Conservation (phyloP, 2,113 vertebrate species). For the Cinclus cinclus region DNA sequence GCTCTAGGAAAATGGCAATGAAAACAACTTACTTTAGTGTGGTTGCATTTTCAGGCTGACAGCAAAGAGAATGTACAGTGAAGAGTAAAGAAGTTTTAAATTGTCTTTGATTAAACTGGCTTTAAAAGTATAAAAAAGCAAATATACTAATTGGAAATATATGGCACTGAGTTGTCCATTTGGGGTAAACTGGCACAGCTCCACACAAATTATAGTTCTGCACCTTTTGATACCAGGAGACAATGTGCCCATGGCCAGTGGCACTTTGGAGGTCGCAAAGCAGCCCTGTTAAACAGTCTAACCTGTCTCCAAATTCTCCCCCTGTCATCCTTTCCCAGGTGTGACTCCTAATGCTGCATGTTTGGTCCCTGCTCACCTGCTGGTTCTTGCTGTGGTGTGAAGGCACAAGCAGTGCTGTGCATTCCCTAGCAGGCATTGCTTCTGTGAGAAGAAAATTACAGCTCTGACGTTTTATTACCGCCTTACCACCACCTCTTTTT, state of each 20-base stretch:
- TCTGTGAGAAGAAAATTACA: slow-evolving; percentile 52
- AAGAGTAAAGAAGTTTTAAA: not conserved
- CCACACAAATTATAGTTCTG: not conserved
- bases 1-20: not conserved
- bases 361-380: rapidly evolving
- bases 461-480: slow-evolving; percentile 45
- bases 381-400: rapidly evolving
- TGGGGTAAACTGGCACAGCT: not conserved
- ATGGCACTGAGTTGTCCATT: rapidly evolving
- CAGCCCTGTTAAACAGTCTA: not conserved
- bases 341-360: not conserved
- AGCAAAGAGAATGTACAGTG: not conserved
- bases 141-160: not conserved
- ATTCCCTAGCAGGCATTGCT: not conserved
- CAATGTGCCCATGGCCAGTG: rapidly evolving
- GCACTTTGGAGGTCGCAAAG: not conserved
- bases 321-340: not conserved
- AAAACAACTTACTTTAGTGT: not conserved
- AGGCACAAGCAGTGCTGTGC: not conserved
- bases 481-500: slow-evolving; percentile 55
- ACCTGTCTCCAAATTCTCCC: not conserved
- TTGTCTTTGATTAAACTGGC: not conserved
- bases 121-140: not conserved
- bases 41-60: not conserved
- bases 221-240: not conserved